Percentiles rank a stretch among this genome's conserved stretches.
phyloP scores from a whole-genome alignment of 2,888 invertebrate genomes.

The Aleiodes alternator region DNA sequence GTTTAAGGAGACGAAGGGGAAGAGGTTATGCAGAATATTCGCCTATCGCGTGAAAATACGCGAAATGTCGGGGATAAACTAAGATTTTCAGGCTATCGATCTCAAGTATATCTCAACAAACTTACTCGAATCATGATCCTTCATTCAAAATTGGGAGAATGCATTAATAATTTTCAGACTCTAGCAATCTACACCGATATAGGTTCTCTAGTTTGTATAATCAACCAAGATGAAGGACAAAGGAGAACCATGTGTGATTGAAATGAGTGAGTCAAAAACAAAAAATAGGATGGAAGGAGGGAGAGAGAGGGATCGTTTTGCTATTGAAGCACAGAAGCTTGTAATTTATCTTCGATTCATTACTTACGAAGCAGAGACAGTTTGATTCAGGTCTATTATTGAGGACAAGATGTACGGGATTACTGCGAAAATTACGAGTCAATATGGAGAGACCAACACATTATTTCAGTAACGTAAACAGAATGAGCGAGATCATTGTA shows the following conservation, averaged over 20 bases:
- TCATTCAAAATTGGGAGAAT: conserved; percentile 15
- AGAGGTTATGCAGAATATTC: not conserved
- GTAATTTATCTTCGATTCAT: conserved; percentile 40
- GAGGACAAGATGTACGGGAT: conserved; percentile 29
- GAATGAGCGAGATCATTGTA: too few relatives aligned
- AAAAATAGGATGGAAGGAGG: not conserved
- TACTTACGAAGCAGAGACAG: conserved; percentile 15
- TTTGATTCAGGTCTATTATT: conserved; percentile 33
- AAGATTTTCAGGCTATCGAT: conserved; percentile 15
- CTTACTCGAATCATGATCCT: not conserved
- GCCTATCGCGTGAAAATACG: not conserved
- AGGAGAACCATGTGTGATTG: too few relatives aligned
- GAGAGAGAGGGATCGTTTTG: not conserved
- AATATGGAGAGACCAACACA: conserved; percentile 2
- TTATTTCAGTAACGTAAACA: conserved; percentile 2
- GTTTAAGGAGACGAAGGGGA: not conserved
- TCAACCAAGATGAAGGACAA: not conserved
- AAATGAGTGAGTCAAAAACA: not conserved
- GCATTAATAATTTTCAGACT: conserved; percentile 8
- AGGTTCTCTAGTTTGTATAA: not conserved
- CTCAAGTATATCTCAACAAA: conserved; percentile 8
- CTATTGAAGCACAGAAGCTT: not conserved
- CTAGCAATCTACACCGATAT: too few relatives aligned
- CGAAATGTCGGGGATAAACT: not conserved
- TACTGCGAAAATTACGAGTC: conserved; percentile 33